Base-by-base conservation (phyloP, 1,140 invertebrate genomes). In the Heliconius nattereri region DNA sequence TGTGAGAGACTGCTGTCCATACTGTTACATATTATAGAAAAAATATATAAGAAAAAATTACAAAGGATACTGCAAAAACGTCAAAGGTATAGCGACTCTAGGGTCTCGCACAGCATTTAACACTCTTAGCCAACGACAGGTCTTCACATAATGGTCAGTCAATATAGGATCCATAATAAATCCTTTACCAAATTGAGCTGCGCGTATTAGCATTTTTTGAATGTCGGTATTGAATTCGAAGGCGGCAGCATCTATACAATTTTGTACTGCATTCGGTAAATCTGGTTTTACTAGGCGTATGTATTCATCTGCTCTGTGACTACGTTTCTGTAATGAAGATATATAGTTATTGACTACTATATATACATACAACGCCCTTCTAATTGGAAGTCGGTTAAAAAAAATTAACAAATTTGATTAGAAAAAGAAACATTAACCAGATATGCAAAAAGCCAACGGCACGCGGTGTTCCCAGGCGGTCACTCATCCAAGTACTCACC, bases 151-250 rank as follows among this genome's bases (percentile, higher is more conserved):
- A 77, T 96, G 95, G 57, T 98, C 96, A 0, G 98, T 96, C 90
- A 97, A 95, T 35, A 84, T 82, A 71, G 97, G 96, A 79, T 97
- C 96, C 16, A 96, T 95, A 32, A 98, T 95, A 89, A 99, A 99
- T 82, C 98, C 97, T 95, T 99, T 99, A 5, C 99, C 99, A 95
- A 99, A 99, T 85, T 98, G 97, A 1, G 98, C 98, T 52, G 98
- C 98, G 85, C 97, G 96, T 72, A 99, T 96, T 2, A 99, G 94
- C 94, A 97, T 96, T 92, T 99, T 99, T 94, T 99, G 98, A 49
- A 97, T 97, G 71, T 96, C 95, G 2, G 97, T 95, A 88, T 98
- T 96, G 94, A 98, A 98, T 92, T 99, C 98, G 91, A 98, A 97
- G 23, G 98, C 97, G 2, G 98, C 98, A 2, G 98, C 98, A 87